Percentiles rank a stretch among this genome's conserved stretches.
Conservation (phyloP, 2,797 vertebrate genomes). For the Gymnoscopelus braueri region DNA sequence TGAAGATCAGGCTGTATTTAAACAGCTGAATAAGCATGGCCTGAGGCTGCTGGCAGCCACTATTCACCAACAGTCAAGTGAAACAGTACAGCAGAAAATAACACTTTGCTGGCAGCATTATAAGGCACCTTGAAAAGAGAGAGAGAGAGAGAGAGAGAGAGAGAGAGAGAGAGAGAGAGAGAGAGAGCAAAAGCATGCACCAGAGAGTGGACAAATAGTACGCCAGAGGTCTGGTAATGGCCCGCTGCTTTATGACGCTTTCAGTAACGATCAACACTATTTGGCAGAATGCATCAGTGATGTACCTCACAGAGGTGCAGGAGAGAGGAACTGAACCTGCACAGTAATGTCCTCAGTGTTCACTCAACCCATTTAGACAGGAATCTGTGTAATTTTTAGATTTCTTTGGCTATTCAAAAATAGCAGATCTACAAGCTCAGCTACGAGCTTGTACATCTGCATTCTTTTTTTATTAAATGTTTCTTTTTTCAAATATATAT, state of each 20-base stretch:
- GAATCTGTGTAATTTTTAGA: too few species aligned
- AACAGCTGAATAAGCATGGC: constrained; percentile 78
- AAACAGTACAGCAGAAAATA: constrained; percentile 52
- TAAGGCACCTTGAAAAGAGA: constrained; percentile 29
- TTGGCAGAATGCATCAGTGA: constrained; percentile 20
- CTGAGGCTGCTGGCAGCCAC: constrained; percentile 62
- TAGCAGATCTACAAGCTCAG: too few species aligned
- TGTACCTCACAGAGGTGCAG: not conserved
- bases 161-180: too few species aligned
- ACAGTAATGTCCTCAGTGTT: too few species aligned
- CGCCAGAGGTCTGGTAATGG: constrained; percentile 2
- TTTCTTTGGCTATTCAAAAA: too few species aligned
- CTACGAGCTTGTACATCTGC: too few species aligned
- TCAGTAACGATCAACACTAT: constrained; percentile 9
- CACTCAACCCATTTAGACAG: too few species aligned
- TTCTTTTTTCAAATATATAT: too few species aligned
- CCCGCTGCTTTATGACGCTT: constrained; percentile 18
- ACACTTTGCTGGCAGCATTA: constrained; percentile 40
- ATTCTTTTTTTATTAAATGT: too few species aligned
- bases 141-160: too few species aligned
- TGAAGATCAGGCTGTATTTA: constrained; percentile 79
- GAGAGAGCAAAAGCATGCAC: too few species aligned
- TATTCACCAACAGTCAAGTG: constrained; percentile 58
- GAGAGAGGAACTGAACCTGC: too few species aligned
- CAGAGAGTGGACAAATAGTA: not conserved